Base-by-base conservation (phyloP, 2,888 invertebrate species). In the Campoplex capitator region DNA sequence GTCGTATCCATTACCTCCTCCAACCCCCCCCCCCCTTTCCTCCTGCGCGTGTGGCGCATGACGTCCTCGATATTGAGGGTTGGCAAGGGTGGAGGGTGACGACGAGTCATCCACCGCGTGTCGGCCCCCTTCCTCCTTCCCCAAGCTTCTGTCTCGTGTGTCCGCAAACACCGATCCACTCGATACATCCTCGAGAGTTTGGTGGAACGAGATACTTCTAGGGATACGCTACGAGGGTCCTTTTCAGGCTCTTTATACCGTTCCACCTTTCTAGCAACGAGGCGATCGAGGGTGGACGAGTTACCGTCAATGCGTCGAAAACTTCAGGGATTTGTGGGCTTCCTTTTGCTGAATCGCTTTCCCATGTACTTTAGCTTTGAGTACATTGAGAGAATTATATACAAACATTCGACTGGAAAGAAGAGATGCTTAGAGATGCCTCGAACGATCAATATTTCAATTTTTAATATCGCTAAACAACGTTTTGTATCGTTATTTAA, bases 1-100 rank as follows among this genome's bases (percentile, higher is more conserved):
- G 74, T 88, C 91, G 89, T 91, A 92, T 92, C 92, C 92, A 91
- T 92, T 92, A 91, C 91, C 88, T 91, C 73, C 88, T 89, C 89
- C 87, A 86, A 88, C 86, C 86, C 88, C 85, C 88, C 88, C 78
- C 82, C 51, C 38, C 38, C 38, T 1, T 6, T 6, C 6, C 6
- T 3, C 38, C 38, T 38, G 23, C 62, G 54, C 62, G 82, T 83
- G 48, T 68, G 48, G 78, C 87, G 86, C 58, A 86, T 84, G 85
- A 88, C 82, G 84, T 86, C 78, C 62, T 80, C 71, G 78, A 78
- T 74, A 78, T 85, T 48, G 51, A 68, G 42, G 68, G 74, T 58
- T 54, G 18, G 13, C 28, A 45, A 77, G 83, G 71, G 48, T 18
- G 42, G 85, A 67, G 51, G 77, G 48, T 77, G 84, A 77, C 54